phyloP scores from a whole-genome alignment of 2,113 vertebrate species.

The mouse (Mus musculus) region DNA sequence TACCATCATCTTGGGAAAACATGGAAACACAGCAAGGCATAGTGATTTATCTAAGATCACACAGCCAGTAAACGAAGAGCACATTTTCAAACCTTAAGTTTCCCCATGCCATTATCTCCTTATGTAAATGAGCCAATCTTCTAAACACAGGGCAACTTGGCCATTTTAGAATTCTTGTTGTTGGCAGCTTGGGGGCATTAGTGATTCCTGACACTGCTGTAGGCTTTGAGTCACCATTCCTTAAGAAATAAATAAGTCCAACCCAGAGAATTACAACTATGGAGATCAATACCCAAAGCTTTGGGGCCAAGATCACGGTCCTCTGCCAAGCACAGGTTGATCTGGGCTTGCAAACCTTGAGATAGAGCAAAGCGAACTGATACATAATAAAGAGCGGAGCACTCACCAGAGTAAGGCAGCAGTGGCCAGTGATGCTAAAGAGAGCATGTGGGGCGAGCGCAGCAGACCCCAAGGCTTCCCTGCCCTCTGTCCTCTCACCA shows the following conservation, averaged over 20 bases:
- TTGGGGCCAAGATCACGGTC: background rate
- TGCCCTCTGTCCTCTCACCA: background rate
- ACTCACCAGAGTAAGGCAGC: background rate
- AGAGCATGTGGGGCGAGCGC: background rate
- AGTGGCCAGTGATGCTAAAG: background rate
- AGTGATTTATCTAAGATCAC: background rate
- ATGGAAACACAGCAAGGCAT: background rate
- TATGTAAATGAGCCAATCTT: background rate
- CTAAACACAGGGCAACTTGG: slow-evolving; percentile 22
- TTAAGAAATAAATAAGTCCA: background rate
- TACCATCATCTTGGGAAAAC: background rate
- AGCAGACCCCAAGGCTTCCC: background rate
- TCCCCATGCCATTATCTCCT: background rate
- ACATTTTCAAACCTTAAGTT: background rate
- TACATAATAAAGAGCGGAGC: background rate
- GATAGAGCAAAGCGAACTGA: background rate
- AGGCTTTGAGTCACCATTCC: background rate
- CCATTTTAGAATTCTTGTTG: slow-evolving; percentile 20
- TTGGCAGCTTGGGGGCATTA: background rate
- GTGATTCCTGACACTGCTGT: background rate
- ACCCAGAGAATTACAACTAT: slow-evolving; percentile 37
- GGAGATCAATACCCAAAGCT: background rate
- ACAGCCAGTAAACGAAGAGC: background rate
- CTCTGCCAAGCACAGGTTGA: background rate
- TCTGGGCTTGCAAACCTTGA: slow-evolving; percentile 5